phyloP scores from a whole-genome alignment of 2,113 vertebrate genomes.

The Corythaeola cristata region DNA sequence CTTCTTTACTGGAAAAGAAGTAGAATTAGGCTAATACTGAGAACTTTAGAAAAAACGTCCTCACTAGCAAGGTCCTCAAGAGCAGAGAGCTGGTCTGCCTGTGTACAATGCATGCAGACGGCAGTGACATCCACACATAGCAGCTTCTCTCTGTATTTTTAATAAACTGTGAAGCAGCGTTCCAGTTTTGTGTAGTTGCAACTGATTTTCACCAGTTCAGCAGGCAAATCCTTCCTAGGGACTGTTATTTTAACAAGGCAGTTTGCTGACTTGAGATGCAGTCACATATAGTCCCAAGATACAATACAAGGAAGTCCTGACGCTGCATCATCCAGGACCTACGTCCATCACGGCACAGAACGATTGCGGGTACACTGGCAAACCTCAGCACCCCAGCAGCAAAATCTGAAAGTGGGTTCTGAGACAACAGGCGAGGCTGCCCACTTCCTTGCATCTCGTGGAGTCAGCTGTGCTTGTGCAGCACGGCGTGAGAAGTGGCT shows the following conservation, averaged over 20 bases:
- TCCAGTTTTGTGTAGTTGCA: not conserved
- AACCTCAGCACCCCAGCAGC: not conserved
- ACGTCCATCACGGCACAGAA: not conserved
- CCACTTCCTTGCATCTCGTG: not conserved
- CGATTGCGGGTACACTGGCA: accelerated
- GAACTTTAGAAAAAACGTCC: not conserved
- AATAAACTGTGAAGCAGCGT: not conserved
- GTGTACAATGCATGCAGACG: not conserved
- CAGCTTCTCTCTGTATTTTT: not conserved
- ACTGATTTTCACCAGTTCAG: not conserved
- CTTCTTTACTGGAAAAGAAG: not conserved
- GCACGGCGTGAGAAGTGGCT: not conserved
- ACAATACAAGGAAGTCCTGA: not conserved
- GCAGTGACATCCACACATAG: not conserved
- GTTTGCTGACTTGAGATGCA: not conserved
- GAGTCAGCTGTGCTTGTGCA: not conserved
- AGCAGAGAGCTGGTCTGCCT: not conserved
- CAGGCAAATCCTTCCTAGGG: not conserved
- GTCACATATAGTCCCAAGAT: not conserved
- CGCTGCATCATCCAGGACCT: not conserved
- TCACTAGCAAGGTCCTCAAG: not conserved
- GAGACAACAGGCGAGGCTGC: not conserved
- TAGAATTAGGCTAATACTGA: not conserved
- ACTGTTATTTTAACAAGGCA: not conserved
- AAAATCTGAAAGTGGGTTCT: not conserved